These are phyloP conservation scores for Oligia strigilis DNA, from an alignment of 2,888 invertebrate genomes.

Conservation along the genomic window DNA sequence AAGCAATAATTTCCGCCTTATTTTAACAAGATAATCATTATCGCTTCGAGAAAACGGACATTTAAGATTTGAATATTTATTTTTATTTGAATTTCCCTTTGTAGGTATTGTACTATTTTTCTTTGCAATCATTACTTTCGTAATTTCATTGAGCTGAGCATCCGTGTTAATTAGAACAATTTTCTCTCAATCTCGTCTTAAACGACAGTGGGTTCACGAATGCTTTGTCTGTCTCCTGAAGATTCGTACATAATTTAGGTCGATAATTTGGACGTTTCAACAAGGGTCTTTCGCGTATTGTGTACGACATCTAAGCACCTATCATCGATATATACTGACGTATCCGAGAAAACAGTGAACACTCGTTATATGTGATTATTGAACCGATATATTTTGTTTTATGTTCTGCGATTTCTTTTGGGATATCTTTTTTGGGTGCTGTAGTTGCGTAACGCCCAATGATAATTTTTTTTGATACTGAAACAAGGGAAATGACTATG, in stretches of 20 bases:
- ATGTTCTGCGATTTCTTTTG: conserved; percentile 57
- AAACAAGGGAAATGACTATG: conserved; percentile 39
- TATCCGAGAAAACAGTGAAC: conserved; percentile 64
- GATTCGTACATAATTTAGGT: conserved; percentile 51
- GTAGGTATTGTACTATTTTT: conserved; percentile 58
- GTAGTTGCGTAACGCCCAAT: conserved; percentile 60
- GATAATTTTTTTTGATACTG: conserved; percentile 53
- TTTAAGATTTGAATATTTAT: conserved; percentile 52
- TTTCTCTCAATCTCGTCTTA: conserved; percentile 56
- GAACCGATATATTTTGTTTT: conserved; percentile 67
- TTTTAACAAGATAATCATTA: conserved; percentile 42
- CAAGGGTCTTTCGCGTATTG: conserved; percentile 50
- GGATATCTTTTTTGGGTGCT: conserved; percentile 47
- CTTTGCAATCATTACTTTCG: conserved; percentile 60
- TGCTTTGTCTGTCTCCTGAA: conserved; percentile 56
- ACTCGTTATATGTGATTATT: conserved; percentile 73
- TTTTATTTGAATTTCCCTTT: conserved; percentile 47
- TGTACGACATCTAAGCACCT: conserved; percentile 47
- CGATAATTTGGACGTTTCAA: conserved; percentile 56
- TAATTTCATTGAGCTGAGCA: conserved; percentile 55
- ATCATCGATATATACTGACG: conserved; percentile 54
- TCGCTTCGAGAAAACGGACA: conserved; percentile 24
- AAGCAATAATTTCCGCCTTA: conserved; percentile 39
- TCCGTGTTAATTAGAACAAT: conserved; percentile 63
- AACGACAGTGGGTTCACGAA: conserved; percentile 54